Evolutionary conservation across 2,797 vertebrate species (phyloP).

Genomic region (Aratinga solstitialis): DNA sequence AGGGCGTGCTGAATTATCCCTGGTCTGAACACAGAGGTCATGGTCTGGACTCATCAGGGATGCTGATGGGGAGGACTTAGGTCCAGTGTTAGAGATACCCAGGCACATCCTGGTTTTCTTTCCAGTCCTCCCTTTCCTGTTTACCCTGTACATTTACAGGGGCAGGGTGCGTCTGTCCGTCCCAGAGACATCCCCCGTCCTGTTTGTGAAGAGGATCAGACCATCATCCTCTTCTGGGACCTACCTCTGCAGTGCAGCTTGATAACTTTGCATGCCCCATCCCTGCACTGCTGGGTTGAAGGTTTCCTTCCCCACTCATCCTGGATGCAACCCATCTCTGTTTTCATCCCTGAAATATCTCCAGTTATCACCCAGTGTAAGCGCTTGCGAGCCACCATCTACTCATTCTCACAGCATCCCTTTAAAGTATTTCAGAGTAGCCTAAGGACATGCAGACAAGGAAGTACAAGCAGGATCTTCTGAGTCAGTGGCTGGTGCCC

Average conservation of each 20-base stretch:
- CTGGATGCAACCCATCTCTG: not conserved
- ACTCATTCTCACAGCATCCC: slow-evolving; percentile 22
- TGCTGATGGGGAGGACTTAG: not conserved
- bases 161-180: not conserved
- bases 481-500: slow-evolving; percentile 45
- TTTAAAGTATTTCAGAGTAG: slow-evolving; percentile 22
- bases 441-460: slow-evolving; percentile 33
- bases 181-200: not conserved
- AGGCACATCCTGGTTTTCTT: not conserved
- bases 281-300: not conserved
- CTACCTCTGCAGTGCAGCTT: not conserved
- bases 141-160: not conserved
- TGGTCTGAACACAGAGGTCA: not conserved
- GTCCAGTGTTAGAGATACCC: not conserved
- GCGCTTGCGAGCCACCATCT: not conserved
- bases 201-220: not conserved
- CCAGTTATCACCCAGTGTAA: not conserved
- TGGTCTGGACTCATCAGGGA: not conserved
- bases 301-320: not conserved
- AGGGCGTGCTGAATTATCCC: not conserved
- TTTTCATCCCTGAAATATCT: not conserved
- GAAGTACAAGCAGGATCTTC: slow-evolving; percentile 36
- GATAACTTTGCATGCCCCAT: not conserved
- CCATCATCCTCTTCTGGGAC: not conserved
- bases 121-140: not conserved